Base-by-base conservation (phyloP, 2,113 vertebrate species). In the Oryzias melastigma region DNA sequence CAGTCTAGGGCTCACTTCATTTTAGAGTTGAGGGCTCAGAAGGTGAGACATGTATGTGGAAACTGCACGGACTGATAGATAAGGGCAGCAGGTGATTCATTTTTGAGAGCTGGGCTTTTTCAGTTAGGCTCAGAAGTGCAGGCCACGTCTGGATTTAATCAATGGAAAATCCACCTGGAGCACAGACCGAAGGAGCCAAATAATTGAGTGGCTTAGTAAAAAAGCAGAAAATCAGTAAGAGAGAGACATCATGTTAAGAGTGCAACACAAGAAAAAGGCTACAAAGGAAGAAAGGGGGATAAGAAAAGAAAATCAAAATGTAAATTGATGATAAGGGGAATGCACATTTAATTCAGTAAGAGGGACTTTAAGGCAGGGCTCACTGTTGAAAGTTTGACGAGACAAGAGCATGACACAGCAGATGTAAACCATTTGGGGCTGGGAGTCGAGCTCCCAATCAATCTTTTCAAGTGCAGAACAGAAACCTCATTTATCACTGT, bases 381-480 rank as follows among this genome's bases (percentile, higher is more conserved):
- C 48, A 44, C 71, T 64, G 55, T 16, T 63, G 35, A 54, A 53
- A 71, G 24, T 22, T 16, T 52, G 45, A 77, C 58, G 54, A 60
- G 73, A 29, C 40, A 18, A 67, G 13, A 65, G 51, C 29, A 51
- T 44, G 15, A 76, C 61, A 62, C 48, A 25, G 61, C 40, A 14
- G 48, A 79, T 67, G 69, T 56, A 64, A 44, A 61, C 20, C 22
- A 22, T 71, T 74, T 77, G 68, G 46, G 49, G 25, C 49, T 3
- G 40, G 41, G 57, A 79, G 83, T 87, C 79, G 85, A 57, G 85
- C 73, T 58, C 74, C 58, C 71, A 52, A 89, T 91, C 91, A 85
- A 87, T 92, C 86, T 87, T 86, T 88, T 85, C 78, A 88, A 87
- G 91, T 85, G 84, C 82, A 81, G 85, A 80, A 62, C 68, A 81